phyloP scores from a whole-genome alignment of 2,113 vertebrate species.

The Numida meleagris region DNA sequence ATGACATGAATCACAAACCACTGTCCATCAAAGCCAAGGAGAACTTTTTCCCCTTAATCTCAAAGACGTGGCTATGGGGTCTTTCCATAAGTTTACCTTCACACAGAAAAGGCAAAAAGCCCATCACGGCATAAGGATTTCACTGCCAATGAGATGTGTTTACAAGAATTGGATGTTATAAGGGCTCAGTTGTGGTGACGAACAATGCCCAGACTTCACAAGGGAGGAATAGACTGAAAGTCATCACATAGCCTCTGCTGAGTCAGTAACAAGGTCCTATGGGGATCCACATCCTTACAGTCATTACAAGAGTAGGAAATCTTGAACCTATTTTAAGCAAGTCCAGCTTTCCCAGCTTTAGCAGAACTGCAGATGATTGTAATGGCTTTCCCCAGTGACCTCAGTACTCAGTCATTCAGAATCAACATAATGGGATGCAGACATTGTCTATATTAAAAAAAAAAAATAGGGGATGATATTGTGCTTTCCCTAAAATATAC shows the following conservation, averaged over 20 bases:
- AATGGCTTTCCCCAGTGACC: neutral
- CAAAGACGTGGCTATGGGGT: neutral
- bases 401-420: neutral
- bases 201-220: neutral
- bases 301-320: neutral
- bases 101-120: neutral
- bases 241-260: fast-evolving
- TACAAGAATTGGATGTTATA: neutral
- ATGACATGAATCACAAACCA: neutral
- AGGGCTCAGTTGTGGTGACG: neutral
- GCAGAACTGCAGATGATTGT: neutral
- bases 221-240: neutral
- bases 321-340: neutral
- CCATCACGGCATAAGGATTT: neutral
- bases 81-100: neutral
- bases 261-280: neutral
- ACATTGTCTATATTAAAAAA: neutral
- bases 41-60: neutral
- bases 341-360: neutral
- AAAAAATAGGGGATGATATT: neutral
- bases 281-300: neutral
- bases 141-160: neutral
- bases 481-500: neutral
- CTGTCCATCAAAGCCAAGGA: fast-evolving
- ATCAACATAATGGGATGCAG: neutral